Evolutionary conservation across 2,113 vertebrate genomes (phyloP), one percentile per base, ranked within the genome.

Genomic region (Burhinus bistriatus): DNA sequence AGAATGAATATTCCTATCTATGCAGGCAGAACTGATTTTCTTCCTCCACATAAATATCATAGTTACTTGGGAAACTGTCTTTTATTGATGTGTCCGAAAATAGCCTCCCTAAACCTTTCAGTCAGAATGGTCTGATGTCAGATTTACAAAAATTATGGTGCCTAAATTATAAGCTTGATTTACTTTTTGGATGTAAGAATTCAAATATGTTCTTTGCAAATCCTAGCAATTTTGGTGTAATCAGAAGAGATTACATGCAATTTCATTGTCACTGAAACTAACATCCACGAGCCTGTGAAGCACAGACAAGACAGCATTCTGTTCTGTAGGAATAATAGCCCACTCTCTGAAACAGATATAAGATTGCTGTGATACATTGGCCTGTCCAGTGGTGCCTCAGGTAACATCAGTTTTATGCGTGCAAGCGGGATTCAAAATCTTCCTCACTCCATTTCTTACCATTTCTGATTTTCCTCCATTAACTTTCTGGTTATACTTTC

Each of bases 211-310:
- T 95, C 90, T 90, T 93, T 87, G 42, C 86, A 95, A 95, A 92
- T 92, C 72, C 80, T 83, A 89, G 76, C 83, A 90, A 96, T 96
- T 96, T 88, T 82, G 40, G 30, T 90, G 84, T 94, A 96, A 95
- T 94, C 78, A 77, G 91, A 87, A 91, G 84, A 94, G 82, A 90
- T 88, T 96, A 90, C 58, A 9, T 76, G 58, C 66, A 90, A 85
- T 95, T 97, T 88, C 54, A 49, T 59, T 96, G 95, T 95, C 95
- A 90, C 78, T 85, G 64, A 85, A 93, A 84, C 14, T 69, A 91
- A 80, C 57, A 91, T 90, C 34, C 36, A 22, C 78, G 69, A 87
- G 58, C 16, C 70, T 90, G 52, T 0, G 0, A 71, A 68, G 61
- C 54, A 68, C 40, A 83, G 49, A 36, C 89, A 75, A 59, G 72